Base-by-base conservation (phyloP, 2,113 vertebrate genomes). In the Cettia cetti region DNA sequence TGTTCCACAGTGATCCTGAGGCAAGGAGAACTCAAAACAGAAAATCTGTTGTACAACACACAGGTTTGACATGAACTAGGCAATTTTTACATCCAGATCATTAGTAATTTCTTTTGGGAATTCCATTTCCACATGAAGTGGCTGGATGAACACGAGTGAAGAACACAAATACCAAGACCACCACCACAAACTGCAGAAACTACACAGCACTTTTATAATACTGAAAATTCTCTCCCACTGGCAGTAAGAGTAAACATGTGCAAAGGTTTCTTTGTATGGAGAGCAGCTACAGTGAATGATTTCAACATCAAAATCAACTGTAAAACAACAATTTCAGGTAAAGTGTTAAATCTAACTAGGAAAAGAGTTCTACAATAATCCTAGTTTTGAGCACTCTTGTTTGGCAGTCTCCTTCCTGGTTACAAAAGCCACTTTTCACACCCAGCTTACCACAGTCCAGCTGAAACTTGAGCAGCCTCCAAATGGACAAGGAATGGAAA, bases 401-500 rank as follows among this genome's bases (percentile, higher is more conserved):
- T 94, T 64, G 31, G 49, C 59, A 52, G 56, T 6, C 42, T 69
- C 14, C 1, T 79, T 82, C 68, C 77, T 66, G 28, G 45, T 77
- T 76, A 57, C 87, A 80, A 57, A 50, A 82, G 83, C 80, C 45
- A 65, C 52, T 79, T 65, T 93, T 82, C 89, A 92, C 82, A 89
- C 39, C 45, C 85, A 87, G 84, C 59, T 89, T 33, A 88, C 72
- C 69, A 70, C 56, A 93, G 82, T 22, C 61, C 72, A 66, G 47
- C 81, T 80, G 96, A 84, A 97, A 97, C 45, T 11, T 40, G 83
- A 97, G 87, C 89, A 88, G 82, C 85, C 82, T 71, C 63, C 94
- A 95, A 86, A 96, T 13, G 53, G 49, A 50, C 33, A 74, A 89
- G 59, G 52, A 70, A 78, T 63, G 74, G 68, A 82, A 95, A 76